Percentiles rank a stretch among this genome's conserved stretches.
phyloP scores from a whole-genome alignment of 2,113 vertebrate species.

The Tragulus kanchil region DNA sequence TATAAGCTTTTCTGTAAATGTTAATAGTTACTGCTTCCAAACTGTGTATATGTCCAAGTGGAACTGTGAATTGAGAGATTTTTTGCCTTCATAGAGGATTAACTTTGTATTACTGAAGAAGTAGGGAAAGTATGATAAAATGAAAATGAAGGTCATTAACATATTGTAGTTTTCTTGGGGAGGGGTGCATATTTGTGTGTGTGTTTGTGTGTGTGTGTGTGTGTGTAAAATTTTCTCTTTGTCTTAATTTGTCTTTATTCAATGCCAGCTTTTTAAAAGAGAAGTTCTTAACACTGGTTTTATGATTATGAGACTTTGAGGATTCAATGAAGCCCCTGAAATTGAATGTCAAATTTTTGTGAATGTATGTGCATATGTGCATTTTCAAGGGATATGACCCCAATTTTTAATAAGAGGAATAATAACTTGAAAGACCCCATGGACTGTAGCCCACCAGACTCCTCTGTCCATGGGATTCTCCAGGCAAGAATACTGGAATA shows the following conservation, averaged over 20 bases:
- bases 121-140: neutral
- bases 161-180: neutral
- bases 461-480: neutral
- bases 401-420: neutral
- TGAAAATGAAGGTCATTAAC: neutral
- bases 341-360: neutral
- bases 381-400: neutral
- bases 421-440: neutral
- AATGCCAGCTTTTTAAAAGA: neutral
- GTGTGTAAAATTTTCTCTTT: neutral
- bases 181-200: neutral
- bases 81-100: constrained; percentile 17
- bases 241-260: neutral
- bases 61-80: neutral
- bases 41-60: neutral
- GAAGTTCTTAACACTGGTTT: neutral
- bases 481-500: neutral
- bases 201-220: neutral
- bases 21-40: neutral
- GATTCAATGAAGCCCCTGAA: neutral
- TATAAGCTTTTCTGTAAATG: neutral
- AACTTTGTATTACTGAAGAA: constrained; percentile 6
- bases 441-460: neutral
- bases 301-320: neutral
- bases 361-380: neutral